A percentile compares a stretch with the other conserved stretches of the same genome.
Evolutionary conservation across 2,113 vertebrate species (phyloP).

Genomic region (Smithornis capensis): DNA sequence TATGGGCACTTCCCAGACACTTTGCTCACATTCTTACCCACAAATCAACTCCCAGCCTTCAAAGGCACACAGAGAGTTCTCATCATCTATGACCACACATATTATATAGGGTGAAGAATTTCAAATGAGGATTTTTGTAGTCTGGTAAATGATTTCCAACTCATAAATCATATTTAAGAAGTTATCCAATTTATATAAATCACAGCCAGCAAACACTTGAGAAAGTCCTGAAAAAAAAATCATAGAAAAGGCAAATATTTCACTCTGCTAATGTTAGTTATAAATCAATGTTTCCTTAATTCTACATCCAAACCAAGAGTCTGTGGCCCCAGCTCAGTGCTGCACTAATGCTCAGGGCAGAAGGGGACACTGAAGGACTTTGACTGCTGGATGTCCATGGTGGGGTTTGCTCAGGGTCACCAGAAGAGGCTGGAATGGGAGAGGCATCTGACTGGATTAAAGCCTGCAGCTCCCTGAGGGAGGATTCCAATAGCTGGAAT

Average conservation of each 20-base stretch:
- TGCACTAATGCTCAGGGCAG: neutral
- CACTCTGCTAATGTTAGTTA: neutral
- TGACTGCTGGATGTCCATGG: neutral
- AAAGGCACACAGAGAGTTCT: neutral
- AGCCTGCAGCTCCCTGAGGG: neutral
- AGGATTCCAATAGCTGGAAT: fast-evolving
- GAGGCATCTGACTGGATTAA: neutral
- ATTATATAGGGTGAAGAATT: neutral
- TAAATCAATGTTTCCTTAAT: neutral
- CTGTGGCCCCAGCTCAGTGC: neutral
- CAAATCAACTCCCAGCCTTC: neutral
- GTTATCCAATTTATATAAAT: neutral
- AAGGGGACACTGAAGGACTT: neutral
- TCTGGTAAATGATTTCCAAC: neutral
- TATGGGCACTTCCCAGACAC: neutral
- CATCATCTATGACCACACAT: neutral
- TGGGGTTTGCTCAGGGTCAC: neutral
- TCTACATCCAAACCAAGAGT: neutral
- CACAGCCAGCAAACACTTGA: neutral
- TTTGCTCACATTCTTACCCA: neutral
- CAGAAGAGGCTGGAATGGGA: neutral
- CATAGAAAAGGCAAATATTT: neutral
- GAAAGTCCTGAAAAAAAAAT: neutral
- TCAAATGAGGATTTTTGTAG: neutral
- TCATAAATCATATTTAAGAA: neutral